These are phyloP conservation scores for Sthenelais limicola DNA, from an alignment of 2,888 invertebrate species.

Conservation along the genomic window DNA sequence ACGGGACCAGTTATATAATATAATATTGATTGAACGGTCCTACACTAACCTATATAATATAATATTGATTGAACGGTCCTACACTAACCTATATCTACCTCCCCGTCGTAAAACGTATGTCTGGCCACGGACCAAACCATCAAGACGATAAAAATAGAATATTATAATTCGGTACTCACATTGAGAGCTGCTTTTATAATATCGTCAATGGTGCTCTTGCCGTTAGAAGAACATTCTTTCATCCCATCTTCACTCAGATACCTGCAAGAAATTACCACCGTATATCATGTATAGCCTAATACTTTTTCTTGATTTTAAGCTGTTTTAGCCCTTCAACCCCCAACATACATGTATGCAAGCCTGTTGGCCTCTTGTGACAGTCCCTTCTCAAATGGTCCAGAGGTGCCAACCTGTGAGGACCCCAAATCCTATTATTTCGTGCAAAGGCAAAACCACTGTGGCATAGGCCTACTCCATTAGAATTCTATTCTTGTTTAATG, in stretches of 20 bases:
- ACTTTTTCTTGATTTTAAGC: background rate
- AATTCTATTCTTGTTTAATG: too few species aligned
- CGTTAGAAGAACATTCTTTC: constrained; percentile 57
- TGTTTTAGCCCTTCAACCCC: background rate
- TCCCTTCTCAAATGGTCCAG: too few species aligned
- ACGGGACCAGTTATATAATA: too few species aligned
- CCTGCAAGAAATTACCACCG: constrained; percentile 56
- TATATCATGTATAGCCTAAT: background rate
- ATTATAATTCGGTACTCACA: constrained; percentile 56
- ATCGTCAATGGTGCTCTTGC: constrained; percentile 56
- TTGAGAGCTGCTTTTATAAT: constrained; percentile 63
- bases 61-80: too few species aligned
- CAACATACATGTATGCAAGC: background rate
- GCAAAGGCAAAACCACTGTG: too few species aligned
- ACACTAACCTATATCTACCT: too few species aligned
- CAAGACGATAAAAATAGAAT: background rate
- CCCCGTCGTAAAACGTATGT: background rate
- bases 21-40: too few species aligned
- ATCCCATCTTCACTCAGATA: constrained; percentile 64
- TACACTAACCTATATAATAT: too few species aligned
- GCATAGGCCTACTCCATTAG: too few species aligned
- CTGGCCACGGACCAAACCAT: background rate
- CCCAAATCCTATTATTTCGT: too few species aligned
- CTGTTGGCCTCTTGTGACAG: too few species aligned
- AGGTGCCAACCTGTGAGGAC: too few species aligned